Conservation (phyloP, 2,113 vertebrate genomes). For the Peucedramus taeniatus region DNA sequence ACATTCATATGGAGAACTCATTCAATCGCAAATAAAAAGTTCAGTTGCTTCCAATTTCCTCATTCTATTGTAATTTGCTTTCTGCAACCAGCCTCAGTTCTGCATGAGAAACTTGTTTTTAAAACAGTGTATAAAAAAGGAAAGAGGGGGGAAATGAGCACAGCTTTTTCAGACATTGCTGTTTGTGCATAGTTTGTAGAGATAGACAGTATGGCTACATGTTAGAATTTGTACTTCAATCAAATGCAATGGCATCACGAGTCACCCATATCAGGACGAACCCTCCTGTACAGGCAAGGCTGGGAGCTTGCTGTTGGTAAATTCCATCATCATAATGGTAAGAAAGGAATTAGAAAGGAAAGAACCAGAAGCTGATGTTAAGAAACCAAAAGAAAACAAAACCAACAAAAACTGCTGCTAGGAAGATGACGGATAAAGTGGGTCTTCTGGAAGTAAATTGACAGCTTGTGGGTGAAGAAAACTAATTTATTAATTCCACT, state of each 20-base stretch:
- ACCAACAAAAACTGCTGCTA: not conserved
- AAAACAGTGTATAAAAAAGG: not conserved
- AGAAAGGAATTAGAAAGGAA: not conserved
- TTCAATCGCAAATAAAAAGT: not conserved
- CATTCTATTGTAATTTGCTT: not conserved
- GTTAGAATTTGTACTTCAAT: not conserved
- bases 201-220: not conserved
- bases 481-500: not conserved
- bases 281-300: not conserved
- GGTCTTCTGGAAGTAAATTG: not conserved
- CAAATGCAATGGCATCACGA: not conserved
- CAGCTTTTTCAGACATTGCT: not conserved
- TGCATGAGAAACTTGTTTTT: not conserved
- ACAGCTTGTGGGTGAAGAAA: not conserved
- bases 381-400: not conserved
- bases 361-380: not conserved
- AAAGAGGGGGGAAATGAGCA: not conserved
- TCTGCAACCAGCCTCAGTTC: not conserved
- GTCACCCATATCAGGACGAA: not conserved
- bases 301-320: not conserved
- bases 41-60: slow-evolving; percentile 22
- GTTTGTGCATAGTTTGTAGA: not conserved
- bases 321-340: not conserved
- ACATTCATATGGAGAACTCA: not conserved
- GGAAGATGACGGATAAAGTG: not conserved